Conservation (phyloP, 2,113 vertebrate genomes). For the Tragelaphus buxtoni region DNA sequence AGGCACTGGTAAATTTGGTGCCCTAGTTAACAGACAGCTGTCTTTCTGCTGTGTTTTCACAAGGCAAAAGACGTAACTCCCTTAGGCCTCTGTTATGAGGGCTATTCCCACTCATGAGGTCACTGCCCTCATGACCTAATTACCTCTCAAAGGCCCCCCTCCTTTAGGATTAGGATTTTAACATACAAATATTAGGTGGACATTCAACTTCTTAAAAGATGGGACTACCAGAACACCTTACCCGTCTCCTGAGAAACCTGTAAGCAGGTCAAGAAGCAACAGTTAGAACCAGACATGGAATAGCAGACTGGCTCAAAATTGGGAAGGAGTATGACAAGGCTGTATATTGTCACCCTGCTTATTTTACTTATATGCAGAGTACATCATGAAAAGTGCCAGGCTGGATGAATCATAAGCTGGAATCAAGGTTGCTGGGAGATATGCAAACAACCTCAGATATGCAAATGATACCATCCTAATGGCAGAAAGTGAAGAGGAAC, state of each 20-base stretch:
- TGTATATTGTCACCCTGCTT: not conserved
- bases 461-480: not conserved
- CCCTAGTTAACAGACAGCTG: not conserved
- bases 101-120: not conserved
- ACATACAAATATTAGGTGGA: not conserved
- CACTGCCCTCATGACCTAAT: not conserved
- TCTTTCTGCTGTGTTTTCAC: not conserved
- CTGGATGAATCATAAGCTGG: not conserved
- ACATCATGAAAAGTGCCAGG: not conserved
- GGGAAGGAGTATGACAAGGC: not conserved
- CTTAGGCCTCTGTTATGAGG: not conserved
- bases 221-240: not conserved
- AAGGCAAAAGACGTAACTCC: not conserved
- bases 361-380: not conserved
- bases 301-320: not conserved
- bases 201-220: not conserved
- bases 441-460: not conserved
- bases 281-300: not conserved
- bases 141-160: not conserved
- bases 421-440: not conserved
- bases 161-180: not conserved
- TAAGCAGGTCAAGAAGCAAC: not conserved
- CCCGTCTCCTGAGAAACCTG: not conserved
- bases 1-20: not conserved
- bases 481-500: not conserved